A percentile compares a stretch with the other conserved stretches of the same genome.
phyloP scores from a whole-genome alignment of 2,888 invertebrate species.

The Habroteleia sp. region DNA sequence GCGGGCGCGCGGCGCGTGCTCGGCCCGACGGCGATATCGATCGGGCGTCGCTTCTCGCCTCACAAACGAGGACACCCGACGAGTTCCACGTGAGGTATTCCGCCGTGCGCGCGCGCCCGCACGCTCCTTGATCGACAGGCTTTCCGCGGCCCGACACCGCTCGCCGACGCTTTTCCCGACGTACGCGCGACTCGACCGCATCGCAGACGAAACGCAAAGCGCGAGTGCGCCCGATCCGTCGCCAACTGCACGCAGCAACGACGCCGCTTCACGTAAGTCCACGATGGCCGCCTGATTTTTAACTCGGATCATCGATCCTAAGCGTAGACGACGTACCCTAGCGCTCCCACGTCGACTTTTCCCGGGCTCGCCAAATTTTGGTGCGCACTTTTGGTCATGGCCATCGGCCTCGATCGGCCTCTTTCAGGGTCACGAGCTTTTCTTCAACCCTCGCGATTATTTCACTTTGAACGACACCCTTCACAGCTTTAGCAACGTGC shows the following conservation, averaged over 20 bases:
- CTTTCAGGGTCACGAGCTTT: slow-evolving; percentile 44
- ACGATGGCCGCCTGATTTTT: too few relatives aligned
- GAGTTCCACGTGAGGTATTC: slow-evolving; percentile 56
- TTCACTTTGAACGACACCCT: too few relatives aligned
- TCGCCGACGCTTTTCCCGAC: slow-evolving; percentile 40
- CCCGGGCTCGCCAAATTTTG: neutral
- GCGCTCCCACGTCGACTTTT: too few relatives aligned
- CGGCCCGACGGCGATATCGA: slow-evolving; percentile 41
- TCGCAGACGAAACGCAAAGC: slow-evolving; percentile 8
- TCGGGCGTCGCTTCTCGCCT: slow-evolving; percentile 17
- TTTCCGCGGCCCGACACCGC: slow-evolving; percentile 12
- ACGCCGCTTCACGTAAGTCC: slow-evolving; percentile 40
- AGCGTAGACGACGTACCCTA: too few relatives aligned
- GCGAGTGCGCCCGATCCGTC: slow-evolving; percentile 19
- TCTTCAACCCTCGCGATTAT: too few relatives aligned
- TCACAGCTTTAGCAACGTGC: too few relatives aligned
- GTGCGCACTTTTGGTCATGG: slow-evolving; percentile 46
- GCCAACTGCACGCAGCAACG: neutral
- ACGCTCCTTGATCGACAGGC: slow-evolving; percentile 59
- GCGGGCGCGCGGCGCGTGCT: slow-evolving; percentile 38
- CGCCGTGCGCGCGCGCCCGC: slow-evolving; percentile 31
- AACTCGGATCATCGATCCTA: too few relatives aligned
- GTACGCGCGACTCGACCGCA: slow-evolving; percentile 39
- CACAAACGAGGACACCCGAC: slow-evolving; percentile 69
- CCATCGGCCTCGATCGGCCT: slow-evolving; percentile 37